Evolutionary conservation across 2,113 vertebrate genomes (phyloP).

Genomic region (Rhea americana): DNA sequence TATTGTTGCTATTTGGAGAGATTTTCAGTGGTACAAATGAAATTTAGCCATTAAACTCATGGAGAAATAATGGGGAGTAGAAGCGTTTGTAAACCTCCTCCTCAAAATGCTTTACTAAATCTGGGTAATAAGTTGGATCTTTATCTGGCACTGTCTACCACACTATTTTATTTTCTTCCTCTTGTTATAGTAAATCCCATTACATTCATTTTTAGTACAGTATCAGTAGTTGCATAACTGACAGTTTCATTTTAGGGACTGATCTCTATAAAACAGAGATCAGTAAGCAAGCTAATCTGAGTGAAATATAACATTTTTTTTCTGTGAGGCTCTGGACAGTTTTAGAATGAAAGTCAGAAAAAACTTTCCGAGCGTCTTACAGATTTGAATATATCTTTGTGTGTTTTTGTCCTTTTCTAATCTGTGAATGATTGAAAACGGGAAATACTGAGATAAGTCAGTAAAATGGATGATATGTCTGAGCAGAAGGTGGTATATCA

Average conservation of each 20-base stretch:
- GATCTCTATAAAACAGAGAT: not conserved
- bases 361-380: not conserved
- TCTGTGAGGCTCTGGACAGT: not conserved
- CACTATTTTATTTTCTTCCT: not conserved
- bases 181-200: not conserved
- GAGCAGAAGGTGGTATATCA: not conserved
- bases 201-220: not conserved
- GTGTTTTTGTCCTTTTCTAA: not conserved
- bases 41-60: not conserved
- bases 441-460: not conserved
- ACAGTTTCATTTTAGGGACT: no score
- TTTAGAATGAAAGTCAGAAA: not conserved
- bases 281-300: not conserved
- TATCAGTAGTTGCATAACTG: not conserved
- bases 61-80: not conserved
- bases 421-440: not conserved
- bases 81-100: not conserved
- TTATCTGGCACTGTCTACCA: not conserved
- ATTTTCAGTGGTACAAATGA: not conserved
- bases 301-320: not conserved
- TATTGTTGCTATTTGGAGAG: not conserved
- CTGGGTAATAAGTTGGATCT: not conserved
- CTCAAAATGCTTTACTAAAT: not conserved
- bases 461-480: not conserved
- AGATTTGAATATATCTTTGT: not conserved